Base-by-base conservation (phyloP, 2,113 vertebrate genomes). In the Halcyon senegalensis region DNA sequence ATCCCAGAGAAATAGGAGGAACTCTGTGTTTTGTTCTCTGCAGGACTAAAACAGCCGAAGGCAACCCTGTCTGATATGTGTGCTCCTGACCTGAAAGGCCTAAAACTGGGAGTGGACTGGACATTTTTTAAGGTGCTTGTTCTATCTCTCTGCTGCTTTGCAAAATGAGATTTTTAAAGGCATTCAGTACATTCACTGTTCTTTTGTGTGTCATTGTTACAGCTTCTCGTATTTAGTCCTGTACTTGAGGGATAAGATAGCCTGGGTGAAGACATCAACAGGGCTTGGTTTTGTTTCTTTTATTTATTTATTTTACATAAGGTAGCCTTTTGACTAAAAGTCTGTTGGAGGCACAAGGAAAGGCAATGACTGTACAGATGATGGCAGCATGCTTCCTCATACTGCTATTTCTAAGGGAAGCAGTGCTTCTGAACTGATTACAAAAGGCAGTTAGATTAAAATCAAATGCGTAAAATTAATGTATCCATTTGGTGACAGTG, bases 101-200 rank as follows among this genome's bases (percentile, higher is more conserved):
- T 98, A 81, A 98, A 96, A 85, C 73, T 97, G 43, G 97, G 97
- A 79, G 89, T 98, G 80, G 97, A 98, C 80, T 97, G 97, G 97
- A 96, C 66, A 0, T 97, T 95, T 94, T 98, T 98, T 96, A 96
- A 96, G 97, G 97, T 98, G 27, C 66, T 15, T 77, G 5, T 35
- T 94, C 58, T 69, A 2, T 31, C 27, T 75, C 11, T 87, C 55
- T 63, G 31, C 46, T 94, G 64, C 39, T 92, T 91, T 94, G 56
- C 44, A 85, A 76, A 86, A 44, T 53, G 25, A 77, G 37, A 44
- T 63, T 81, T 43, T 74, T 78, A 72, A 84, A 82, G n/a, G 23
- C 69, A 39, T 74, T 77, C 19, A 56, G 8, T 59, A 20, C 25
- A 33, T 89, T 93, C 16, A 12, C 37, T 93, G 55, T 46, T 69